Conservation (phyloP, 2,888 invertebrate genomes). For the Apodemia zela region DNA sequence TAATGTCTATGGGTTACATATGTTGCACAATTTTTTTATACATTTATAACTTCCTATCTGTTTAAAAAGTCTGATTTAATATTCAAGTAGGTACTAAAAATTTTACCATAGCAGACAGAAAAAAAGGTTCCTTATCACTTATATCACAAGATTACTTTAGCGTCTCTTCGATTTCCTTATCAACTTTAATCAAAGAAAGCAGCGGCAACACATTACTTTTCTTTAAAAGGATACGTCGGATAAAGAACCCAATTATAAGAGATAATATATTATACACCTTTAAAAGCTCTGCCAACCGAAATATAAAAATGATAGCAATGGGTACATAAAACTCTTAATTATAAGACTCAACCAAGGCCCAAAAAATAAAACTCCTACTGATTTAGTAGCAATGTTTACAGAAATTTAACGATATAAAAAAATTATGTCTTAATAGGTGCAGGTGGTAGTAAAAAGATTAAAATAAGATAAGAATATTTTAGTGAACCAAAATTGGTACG, state of each 20-base stretch:
- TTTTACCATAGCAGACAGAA: too few relatives aligned
- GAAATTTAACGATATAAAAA: conserved; percentile 26
- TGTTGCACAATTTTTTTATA: too few relatives aligned
- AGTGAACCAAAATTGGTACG: conserved; percentile 14
- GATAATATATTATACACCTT: conserved; percentile 9
- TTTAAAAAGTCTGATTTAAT: too few relatives aligned
- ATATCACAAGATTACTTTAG: neutral
- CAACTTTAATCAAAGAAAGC: neutral
- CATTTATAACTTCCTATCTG: too few relatives aligned
- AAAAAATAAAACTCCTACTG: conserved; percentile 27
- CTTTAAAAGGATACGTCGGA: conserved; percentile 8
- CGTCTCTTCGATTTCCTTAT: neutral
- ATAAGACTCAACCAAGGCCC: neutral
- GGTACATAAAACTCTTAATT: conserved; percentile 2
- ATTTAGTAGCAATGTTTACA: conserved; percentile 27
- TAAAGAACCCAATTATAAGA: conserved; percentile 3
- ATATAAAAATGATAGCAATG: conserved; percentile 13
- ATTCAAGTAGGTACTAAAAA: too few relatives aligned
- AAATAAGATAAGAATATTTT: conserved; percentile 18
- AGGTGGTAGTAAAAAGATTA: conserved; percentile 24
- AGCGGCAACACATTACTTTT: neutral
- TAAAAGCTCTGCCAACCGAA: neutral
- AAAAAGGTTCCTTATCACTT: too few relatives aligned
- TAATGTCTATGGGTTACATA: too few relatives aligned
- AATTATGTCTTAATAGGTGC: conserved; percentile 29